Base-by-base conservation (phyloP, 2,113 vertebrate species). In the Thalassarche chlororhynchos region DNA sequence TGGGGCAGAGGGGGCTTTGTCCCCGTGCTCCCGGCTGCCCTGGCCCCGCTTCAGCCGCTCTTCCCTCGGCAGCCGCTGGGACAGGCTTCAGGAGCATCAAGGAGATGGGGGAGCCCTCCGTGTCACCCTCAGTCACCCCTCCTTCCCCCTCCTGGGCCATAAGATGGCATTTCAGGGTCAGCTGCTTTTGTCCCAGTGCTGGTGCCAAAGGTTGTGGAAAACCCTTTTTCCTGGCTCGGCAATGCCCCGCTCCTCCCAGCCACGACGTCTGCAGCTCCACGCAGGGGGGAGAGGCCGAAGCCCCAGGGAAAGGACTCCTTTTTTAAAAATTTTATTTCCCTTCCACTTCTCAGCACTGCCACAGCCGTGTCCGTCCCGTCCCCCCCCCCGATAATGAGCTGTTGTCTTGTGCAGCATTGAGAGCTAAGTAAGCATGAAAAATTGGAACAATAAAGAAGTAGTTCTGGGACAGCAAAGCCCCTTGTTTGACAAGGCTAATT, bases 401-500 rank as follows among this genome's bases (percentile, higher is more conserved):
- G 98, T 99, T 98, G 98, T 98, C 98, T 97, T 98, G 98, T 93
- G 98, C 97, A 97, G 98, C 97, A 99, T 99, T 99, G 98, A 99
- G 97, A 98, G 97, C 98, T 99, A 99, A 99, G 99, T 99, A 98
- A 99, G 98, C 99, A 98, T 99, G 98, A 99, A 99, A 98, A 99
- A 99, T 98, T 98, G 98, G 98, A 98, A 98, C 98, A 98, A 98
- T 99, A 98, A 98, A 98, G 98, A 98, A 99, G 98, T 95, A 95
- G 96, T 97, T 97, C 93, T 97, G 97, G 97, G 95, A 96, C 96
- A 98, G 98, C 98, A 98, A 99, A 99, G 98, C 98, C 98, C 97
- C 99, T 99, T 99, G 99, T 99, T 99, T 98, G 98, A 99, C 99
- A 99, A 98, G 98, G 97, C 98, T 98, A 98, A 98, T 98, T 98